Evolutionary conservation across 2,797 vertebrate genomes (phyloP).

Genomic region (Antrozous pallidus): DNA sequence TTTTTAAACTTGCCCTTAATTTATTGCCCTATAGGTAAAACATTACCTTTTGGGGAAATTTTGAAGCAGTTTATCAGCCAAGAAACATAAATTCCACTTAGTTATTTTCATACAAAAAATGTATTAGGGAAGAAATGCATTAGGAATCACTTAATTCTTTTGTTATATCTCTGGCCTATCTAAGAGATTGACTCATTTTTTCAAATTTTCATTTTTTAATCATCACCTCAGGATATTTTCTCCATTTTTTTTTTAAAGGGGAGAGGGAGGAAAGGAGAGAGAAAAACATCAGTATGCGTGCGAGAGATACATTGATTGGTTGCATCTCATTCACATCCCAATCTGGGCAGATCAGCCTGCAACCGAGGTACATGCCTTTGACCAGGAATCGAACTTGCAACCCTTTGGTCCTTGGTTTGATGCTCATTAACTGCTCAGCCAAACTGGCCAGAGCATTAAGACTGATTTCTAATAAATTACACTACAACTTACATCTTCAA

Average conservation of each 20-base stretch:
- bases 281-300: not conserved
- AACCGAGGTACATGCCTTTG: not conserved
- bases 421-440: not conserved
- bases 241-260: not conserved
- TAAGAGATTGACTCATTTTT: not conserved
- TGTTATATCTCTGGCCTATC: not conserved
- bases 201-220: not conserved
- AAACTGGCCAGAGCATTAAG: not conserved
- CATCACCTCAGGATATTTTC: no score
- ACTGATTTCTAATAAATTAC: constrained; percentile 44
- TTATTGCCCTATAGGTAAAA: constrained; percentile 5
- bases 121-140: not conserved
- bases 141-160: constrained; percentile 19
- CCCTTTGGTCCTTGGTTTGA: not conserved
- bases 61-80: not conserved
- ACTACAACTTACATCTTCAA: not conserved
- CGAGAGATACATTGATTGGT: not conserved
- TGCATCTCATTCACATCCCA: not conserved
- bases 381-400: not conserved
- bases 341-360: not conserved
- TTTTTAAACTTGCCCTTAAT: constrained; percentile 39
- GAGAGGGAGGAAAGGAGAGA: not conserved
- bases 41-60: not conserved
- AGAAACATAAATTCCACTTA: not conserved
- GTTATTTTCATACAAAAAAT: not conserved